Conservation (phyloP, 2,888 invertebrate species). For the Pimpla rufipes region DNA sequence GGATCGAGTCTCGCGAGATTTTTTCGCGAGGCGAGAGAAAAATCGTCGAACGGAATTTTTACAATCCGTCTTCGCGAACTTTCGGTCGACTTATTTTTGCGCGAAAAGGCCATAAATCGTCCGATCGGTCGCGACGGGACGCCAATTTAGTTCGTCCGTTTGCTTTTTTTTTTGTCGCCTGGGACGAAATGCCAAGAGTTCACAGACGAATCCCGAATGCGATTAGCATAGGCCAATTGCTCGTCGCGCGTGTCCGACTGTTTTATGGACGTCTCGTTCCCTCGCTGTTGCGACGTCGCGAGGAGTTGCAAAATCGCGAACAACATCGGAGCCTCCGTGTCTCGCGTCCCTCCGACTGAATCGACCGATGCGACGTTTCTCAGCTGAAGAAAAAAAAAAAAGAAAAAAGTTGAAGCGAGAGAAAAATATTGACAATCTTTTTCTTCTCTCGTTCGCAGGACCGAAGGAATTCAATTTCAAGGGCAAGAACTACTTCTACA, state of each 20-base stretch:
- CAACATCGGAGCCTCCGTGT: neutral
- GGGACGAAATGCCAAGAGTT: conserved; percentile 60
- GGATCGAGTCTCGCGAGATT: too few species aligned
- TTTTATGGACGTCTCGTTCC: neutral
- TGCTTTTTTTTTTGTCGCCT: neutral
- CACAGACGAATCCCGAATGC: conserved; percentile 35
- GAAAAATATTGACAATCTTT: neutral
- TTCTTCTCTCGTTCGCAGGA: conserved; percentile 86
- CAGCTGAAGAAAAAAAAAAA: neutral
- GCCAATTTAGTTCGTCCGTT: neutral
- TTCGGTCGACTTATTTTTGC: neutral
- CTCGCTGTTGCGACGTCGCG: conserved; percentile 9
- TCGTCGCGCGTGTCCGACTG: neutral
- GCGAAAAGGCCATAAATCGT: neutral
- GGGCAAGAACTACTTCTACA: conserved; percentile 96
- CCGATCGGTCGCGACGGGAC: conserved; percentile 3
- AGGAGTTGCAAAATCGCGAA: conserved; percentile 20
- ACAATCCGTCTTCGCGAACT: too few species aligned
- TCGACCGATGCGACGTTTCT: neutral
- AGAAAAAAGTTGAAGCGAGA: neutral
- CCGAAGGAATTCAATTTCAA: conserved; percentile 96
- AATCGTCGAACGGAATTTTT: too few species aligned
- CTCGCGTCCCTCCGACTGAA: neutral
- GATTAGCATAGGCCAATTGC: conserved; percentile 38
- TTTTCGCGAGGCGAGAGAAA: too few species aligned